phyloP scores from a whole-genome alignment of 2,888 invertebrate species.

The Hypercompe scribonia region DNA sequence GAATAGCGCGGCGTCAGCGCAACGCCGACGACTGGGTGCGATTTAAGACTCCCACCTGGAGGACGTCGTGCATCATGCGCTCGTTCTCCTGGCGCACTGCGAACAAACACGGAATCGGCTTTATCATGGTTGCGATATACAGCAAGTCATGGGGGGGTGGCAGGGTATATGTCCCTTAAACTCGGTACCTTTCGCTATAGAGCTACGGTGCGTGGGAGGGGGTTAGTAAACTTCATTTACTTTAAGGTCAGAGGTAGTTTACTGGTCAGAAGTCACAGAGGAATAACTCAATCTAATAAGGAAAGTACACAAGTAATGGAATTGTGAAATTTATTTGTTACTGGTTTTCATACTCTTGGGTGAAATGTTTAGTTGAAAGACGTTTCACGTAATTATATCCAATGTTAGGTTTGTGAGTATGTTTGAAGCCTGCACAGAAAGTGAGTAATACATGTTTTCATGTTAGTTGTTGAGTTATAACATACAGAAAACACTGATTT shows the following conservation, averaged over 20 bases:
- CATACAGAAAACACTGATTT: too few species aligned
- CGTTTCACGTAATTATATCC: slow-evolving; percentile 38
- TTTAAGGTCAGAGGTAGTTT: slow-evolving; percentile 27
- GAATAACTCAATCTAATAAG: slow-evolving; percentile 46
- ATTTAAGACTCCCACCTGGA: slow-evolving; percentile 87
- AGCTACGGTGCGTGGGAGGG: slow-evolving; percentile 27
- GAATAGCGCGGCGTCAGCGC: slow-evolving; percentile 86
- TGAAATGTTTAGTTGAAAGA: slow-evolving; percentile 32
- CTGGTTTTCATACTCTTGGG: slow-evolving; percentile 43
- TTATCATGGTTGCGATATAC: slow-evolving; percentile 64
- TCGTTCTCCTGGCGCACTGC: slow-evolving; percentile 96
- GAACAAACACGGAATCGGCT: slow-evolving; percentile 78
- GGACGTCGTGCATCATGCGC: slow-evolving; percentile 92
- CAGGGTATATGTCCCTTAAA: slow-evolving; percentile 47
- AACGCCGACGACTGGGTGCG: slow-evolving; percentile 86
- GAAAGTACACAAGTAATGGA: slow-evolving; percentile 39
- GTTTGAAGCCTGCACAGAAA: slow-evolving; percentile 46
- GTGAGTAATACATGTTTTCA: slow-evolving; percentile 28
- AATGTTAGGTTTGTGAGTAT: slow-evolving; percentile 50
- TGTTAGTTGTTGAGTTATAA: slow-evolving; percentile 17
- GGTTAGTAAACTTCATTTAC: slow-evolving; percentile 20
- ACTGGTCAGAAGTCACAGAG: slow-evolving; percentile 36
- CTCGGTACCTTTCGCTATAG: slow-evolving; percentile 34
- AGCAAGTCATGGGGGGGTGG: slow-evolving; percentile 49
- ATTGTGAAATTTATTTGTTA: slow-evolving; percentile 44